phyloP scores from a whole-genome alignment of 2,888 invertebrate genomes.

The Merodon equestris region DNA sequence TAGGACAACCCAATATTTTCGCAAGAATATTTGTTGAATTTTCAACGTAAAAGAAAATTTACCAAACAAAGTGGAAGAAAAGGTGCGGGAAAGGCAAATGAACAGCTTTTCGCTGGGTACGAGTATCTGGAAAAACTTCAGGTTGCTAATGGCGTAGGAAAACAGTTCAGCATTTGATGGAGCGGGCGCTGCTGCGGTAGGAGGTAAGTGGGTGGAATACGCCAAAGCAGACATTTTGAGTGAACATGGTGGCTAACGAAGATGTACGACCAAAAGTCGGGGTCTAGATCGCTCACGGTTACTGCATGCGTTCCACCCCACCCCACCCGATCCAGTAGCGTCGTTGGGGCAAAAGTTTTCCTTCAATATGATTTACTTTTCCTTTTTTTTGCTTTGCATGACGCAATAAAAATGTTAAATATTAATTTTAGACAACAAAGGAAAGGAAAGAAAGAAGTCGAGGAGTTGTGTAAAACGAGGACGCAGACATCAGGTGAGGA shows the following conservation, averaged over 20 bases:
- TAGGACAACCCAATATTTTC: constrained; percentile 51
- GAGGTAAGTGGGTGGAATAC: neutral
- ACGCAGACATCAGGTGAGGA: constrained; percentile 14
- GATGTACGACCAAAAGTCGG: constrained; percentile 32
- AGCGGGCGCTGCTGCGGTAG: neutral
- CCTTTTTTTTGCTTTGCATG: constrained; percentile 41
- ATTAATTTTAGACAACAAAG: constrained; percentile 67
- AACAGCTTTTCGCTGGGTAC: constrained; percentile 60
- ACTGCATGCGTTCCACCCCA: constrained; percentile 22
- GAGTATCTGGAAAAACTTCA: constrained; percentile 52
- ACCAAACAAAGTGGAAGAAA: constrained; percentile 4
- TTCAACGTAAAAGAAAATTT: constrained; percentile 23
- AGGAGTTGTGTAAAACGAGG: constrained; percentile 12
- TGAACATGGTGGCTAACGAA: constrained; percentile 41
- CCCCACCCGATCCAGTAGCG: no score
- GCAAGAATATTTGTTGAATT: constrained; percentile 57
- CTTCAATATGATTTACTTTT: constrained; percentile 46
- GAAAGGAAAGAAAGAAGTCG: constrained; percentile 42
- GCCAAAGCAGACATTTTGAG: constrained; percentile 54
- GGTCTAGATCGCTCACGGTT: constrained; percentile 21
- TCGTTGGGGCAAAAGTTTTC: constrained; percentile 51
- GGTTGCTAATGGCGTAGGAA: constrained; percentile 58
- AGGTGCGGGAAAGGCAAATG: constrained; percentile 38
- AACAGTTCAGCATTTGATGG: constrained; percentile 10
- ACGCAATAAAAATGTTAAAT: constrained; percentile 68